phyloP scores from a whole-genome alignment of 2,797 vertebrate species.

The Intellagama lesueurii region DNA sequence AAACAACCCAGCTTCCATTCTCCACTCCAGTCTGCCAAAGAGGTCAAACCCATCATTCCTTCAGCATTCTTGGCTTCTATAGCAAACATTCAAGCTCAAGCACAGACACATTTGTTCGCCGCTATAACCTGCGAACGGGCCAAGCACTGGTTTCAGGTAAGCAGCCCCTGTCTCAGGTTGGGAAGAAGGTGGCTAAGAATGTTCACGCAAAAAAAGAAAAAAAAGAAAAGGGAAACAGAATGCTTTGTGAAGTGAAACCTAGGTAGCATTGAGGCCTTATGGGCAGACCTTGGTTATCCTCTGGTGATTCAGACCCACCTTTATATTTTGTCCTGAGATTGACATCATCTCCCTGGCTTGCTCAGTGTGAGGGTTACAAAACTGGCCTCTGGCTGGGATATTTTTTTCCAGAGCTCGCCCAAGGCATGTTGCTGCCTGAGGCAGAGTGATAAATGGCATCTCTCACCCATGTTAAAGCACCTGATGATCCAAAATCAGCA shows the following conservation, averaged over 20 bases:
- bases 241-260: background rate
- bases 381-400: background rate
- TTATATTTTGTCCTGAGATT: too few species aligned
- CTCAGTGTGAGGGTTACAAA: background rate
- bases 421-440: too few species aligned
- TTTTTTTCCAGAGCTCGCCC: background rate
- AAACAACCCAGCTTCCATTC: fast-evolving
- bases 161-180: fast-evolving
- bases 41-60: fast-evolving
- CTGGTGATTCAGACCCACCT: background rate
- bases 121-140: background rate
- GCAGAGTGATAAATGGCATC: too few species aligned
- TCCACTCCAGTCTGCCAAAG: background rate
- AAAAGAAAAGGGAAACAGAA: too few species aligned
- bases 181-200: too few species aligned
- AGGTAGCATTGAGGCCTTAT: too few species aligned
- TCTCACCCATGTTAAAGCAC: too few species aligned
- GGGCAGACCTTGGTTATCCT: too few species aligned
- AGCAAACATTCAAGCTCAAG: fast-evolving
- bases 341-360: background rate
- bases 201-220: too few species aligned
- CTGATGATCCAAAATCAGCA: too few species aligned
- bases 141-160: slow-evolving; percentile 17
- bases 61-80: background rate
- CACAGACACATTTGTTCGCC: fast-evolving